These are phyloP conservation scores for Spatula versicolor DNA, from an alignment of 2,797 vertebrate genomes.

Conservation along the genomic window DNA sequence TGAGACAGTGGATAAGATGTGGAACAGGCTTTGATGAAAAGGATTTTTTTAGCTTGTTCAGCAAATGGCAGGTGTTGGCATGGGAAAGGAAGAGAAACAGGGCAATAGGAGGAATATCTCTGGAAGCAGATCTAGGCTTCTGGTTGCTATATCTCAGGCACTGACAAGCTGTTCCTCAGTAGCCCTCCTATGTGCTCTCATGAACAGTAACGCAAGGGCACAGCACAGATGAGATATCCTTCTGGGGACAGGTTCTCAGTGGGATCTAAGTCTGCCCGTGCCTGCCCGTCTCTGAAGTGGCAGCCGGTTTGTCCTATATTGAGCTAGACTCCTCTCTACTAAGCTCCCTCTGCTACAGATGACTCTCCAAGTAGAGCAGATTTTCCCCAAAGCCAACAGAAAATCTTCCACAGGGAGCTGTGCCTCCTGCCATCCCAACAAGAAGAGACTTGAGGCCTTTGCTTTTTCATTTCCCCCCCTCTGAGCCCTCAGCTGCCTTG, in stretches of 20 bases:
- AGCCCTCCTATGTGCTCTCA: not conserved
- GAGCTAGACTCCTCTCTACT: not conserved
- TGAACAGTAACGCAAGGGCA: not conserved
- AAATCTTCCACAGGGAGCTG: not conserved
- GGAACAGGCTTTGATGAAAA: not conserved
- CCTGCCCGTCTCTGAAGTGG: not conserved
- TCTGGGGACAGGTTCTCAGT: not conserved
- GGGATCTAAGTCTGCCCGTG: not conserved
- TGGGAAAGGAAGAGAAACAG: not conserved
- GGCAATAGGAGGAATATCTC: not conserved
- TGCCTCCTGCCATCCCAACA: not conserved
- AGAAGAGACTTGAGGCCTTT: not conserved
- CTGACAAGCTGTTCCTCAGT: not conserved
- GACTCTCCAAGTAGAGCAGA: not conserved
- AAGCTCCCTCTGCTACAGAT: not conserved
- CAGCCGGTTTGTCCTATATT: not conserved
- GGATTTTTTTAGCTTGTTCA: not conserved
- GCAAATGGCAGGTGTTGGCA: not conserved
- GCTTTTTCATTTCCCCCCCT: not conserved
- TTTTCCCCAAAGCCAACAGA: not conserved
- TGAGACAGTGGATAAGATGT: not conserved
- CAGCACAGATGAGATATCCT: not conserved
- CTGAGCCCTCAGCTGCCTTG: not conserved
- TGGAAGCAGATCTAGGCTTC: not conserved
- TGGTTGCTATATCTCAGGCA: not conserved